phyloP scores from a whole-genome alignment of 1,140 invertebrate species.

The Heliothis subflexa region DNA sequence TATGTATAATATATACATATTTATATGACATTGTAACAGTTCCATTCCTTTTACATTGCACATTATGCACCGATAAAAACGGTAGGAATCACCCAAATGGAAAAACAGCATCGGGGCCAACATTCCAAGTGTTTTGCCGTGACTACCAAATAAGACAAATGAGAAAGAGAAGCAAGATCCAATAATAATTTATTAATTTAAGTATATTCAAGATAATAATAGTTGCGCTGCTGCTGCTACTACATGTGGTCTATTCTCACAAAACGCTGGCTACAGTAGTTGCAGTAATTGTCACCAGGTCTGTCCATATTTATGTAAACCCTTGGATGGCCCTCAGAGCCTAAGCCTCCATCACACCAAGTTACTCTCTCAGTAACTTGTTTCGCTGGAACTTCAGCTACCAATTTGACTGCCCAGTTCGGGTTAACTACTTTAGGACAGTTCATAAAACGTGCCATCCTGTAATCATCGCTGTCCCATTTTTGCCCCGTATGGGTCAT shows the following conservation, averaged over 20 bases:
- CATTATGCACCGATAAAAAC: too few species aligned
- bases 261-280: slow-evolving; percentile 6
- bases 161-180: neutral
- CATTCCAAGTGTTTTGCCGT: too few species aligned
- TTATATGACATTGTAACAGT: too few species aligned
- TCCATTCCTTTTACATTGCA: too few species aligned
- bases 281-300: slow-evolving; percentile 4
- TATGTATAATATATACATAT: too few species aligned
- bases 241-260: neutral
- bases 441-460: slow-evolving; percentile 93
- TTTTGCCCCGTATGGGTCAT: slow-evolving; percentile 61
- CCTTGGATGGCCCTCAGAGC: slow-evolving; percentile 97
- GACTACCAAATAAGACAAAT: too few species aligned
- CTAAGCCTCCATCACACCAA: slow-evolving; percentile 97
- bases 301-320: slow-evolving; percentile 97
- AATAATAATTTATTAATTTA: too few species aligned
- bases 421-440: slow-evolving; percentile 95
- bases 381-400: slow-evolving; percentile 94
- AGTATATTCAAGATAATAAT: too few species aligned
- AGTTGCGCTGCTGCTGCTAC: too few species aligned
- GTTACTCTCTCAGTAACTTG: slow-evolving; percentile 92
- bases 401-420: slow-evolving; percentile 96
- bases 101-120: neutral
- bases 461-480: slow-evolving; percentile 93
- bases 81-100: too few species aligned